Conservation (phyloP, 2,888 invertebrate genomes). For the Mamestra brassicae region DNA sequence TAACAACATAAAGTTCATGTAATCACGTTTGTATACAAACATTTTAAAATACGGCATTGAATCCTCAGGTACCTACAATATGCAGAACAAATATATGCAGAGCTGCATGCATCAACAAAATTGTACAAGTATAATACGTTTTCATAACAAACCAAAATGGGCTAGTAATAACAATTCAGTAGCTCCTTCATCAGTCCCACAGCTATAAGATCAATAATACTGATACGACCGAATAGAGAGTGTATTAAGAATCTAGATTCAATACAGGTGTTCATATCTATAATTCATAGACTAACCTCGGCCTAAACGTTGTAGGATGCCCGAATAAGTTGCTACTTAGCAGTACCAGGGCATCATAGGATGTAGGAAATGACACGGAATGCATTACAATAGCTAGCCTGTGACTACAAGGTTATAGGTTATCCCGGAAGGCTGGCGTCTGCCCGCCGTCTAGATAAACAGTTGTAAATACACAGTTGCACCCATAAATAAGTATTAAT, state of each 20-base stretch:
- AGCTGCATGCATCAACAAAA: constrained; percentile 12
- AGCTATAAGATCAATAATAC: constrained; percentile 14
- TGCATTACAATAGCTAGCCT: constrained; percentile 51
- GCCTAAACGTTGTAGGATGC: constrained; percentile 14
- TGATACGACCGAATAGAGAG: constrained; percentile 11
- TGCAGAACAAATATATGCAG: constrained; percentile 25
- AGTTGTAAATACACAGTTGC: constrained; percentile 42
- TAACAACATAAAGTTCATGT: constrained; percentile 8
- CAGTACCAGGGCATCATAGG: constrained; percentile 34
- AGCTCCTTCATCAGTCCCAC: not conserved
- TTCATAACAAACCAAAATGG: constrained; percentile 11
- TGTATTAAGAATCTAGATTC: constrained; percentile 32
- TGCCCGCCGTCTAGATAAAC: constrained; percentile 56
- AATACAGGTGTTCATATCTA: constrained; percentile 12
- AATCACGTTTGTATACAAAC: constrained; percentile 37
- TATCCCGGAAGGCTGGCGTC: constrained; percentile 50
- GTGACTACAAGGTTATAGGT: constrained; percentile 57
- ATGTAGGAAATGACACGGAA: constrained; percentile 50
- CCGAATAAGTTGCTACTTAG: constrained; percentile 44
- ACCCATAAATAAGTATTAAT: constrained; percentile 49
- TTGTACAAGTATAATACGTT: constrained; percentile 4
- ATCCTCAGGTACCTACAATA: not conserved
- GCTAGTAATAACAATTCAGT: constrained; percentile 11
- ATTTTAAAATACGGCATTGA: constrained; percentile 24
- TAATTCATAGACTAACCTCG: constrained; percentile 39